Percentiles rank a stretch among this genome's conserved stretches.
These are phyloP conservation scores for Astyanax mexicanus DNA, from an alignment of 2,797 vertebrate species.

Conservation along the genomic window DNA sequence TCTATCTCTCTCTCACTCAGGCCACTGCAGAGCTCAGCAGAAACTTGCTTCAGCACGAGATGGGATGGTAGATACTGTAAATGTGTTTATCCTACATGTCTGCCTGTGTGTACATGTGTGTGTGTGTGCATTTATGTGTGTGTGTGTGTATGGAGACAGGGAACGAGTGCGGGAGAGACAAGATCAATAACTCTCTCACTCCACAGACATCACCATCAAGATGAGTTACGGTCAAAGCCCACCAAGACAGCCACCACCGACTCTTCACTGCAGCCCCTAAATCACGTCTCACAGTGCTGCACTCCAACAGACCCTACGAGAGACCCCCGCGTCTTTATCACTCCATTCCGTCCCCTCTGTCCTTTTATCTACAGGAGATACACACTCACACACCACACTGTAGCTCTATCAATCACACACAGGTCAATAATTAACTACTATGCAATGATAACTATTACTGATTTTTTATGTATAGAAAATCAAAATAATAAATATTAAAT, in stretches of 20 bases:
- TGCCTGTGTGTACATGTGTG: neutral
- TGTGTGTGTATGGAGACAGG: neutral
- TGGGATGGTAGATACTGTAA: neutral
- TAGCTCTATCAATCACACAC: no score
- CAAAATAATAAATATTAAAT: no score
- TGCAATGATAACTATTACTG: no score
- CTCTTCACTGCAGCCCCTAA: slow-evolving; percentile 19
- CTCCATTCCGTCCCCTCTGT: neutral
- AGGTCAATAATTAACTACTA: no score
- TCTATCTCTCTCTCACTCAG: slow-evolving; percentile 13
- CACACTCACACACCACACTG: no score
- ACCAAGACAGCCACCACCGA: neutral
- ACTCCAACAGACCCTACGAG: neutral
- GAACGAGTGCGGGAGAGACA: neutral
- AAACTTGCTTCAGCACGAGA: slow-evolving; percentile 4
- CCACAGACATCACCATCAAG: slow-evolving; percentile 13
- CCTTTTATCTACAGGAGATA: neutral
- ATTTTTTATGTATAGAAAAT: no score
- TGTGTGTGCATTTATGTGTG: no score
- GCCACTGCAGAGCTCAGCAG: slow-evolving; percentile 45
- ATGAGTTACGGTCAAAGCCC: slow-evolving; percentile 39
- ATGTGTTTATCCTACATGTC: neutral
- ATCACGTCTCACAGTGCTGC: neutral
- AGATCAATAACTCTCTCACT: slow-evolving; percentile 27
- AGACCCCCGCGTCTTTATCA: neutral